Evolutionary conservation across 2,797 vertebrate species (phyloP).

Genomic region (Bucorvus abyssinicus): DNA sequence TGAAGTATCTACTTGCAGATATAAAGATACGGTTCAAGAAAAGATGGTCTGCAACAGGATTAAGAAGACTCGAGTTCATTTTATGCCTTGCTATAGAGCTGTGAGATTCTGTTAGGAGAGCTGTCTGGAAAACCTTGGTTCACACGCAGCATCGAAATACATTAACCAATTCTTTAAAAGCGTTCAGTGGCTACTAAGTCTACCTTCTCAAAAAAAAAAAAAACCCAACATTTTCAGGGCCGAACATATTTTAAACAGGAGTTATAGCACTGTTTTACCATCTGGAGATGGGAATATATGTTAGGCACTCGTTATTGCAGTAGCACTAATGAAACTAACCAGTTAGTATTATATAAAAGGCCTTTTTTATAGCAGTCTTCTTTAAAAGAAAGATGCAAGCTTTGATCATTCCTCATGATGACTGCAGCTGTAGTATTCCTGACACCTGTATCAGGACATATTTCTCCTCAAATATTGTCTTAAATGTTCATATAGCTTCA

Average conservation of each 20-base stretch:
- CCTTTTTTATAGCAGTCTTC: background rate
- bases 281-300: background rate
- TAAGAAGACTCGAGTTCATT: constrained; percentile 4
- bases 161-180: background rate
- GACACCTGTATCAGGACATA: background rate
- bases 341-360: background rate
- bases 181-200: background rate
- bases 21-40: constrained; percentile 43
- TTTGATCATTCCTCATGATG: background rate
- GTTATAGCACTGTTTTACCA: background rate
- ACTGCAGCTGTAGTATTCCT: background rate
- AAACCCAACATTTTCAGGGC: background rate
- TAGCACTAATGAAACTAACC: background rate
- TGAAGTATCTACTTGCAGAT: constrained; percentile 26
- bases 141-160: constrained; percentile 10
- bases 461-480: background rate
- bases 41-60: constrained; percentile 10
- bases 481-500: background rate
- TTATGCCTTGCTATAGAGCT: background rate
- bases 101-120: constrained; percentile 5
- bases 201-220: background rate
- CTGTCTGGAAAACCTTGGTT: constrained; percentile 11
- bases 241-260: background rate
- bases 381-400: background rate
- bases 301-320: background rate